A percentile compares a stretch with the other conserved stretches of the same genome.
Conservation (phyloP, 2,888 invertebrate genomes). For the Drosophila setosimentum region DNA sequence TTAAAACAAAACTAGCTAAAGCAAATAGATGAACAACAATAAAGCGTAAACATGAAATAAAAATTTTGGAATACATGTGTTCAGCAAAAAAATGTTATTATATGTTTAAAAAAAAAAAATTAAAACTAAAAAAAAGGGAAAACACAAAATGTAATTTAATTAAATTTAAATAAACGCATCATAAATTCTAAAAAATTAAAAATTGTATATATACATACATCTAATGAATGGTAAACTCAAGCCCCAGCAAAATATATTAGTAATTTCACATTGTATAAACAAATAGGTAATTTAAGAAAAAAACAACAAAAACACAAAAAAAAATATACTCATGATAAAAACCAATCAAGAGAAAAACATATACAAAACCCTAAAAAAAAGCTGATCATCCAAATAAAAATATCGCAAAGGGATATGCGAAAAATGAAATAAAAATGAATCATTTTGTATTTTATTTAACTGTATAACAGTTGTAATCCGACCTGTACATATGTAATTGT, state of each 20-base stretch:
- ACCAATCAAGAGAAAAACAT: slow-evolving; percentile 19
- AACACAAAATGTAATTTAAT: slow-evolving; percentile 67
- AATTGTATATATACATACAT: slow-evolving; percentile 54
- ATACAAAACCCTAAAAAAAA: slow-evolving; percentile 29
- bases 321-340: slow-evolving; percentile 35
- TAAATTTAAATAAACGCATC: slow-evolving; percentile 63
- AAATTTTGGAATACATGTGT: slow-evolving; percentile 75
- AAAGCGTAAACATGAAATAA: slow-evolving; percentile 38
- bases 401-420: slow-evolving; percentile 36
- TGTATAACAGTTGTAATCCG: slow-evolving; percentile 56
- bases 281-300: slow-evolving; percentile 47
- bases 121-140: slow-evolving; percentile 21
- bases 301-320: slow-evolving; percentile 24
- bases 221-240: slow-evolving; percentile 35
- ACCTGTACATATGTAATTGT: slow-evolving; percentile 56
- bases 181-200: slow-evolving; percentile 57
- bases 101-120: slow-evolving; percentile 70
- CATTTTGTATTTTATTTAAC: slow-evolving; percentile 58
- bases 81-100: slow-evolving; percentile 74
- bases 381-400: slow-evolving; percentile 42
- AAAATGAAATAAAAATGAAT: slow-evolving; percentile 34
- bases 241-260: slow-evolving; percentile 33
- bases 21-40: slow-evolving; percentile 41
- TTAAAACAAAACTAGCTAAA: slow-evolving; percentile 28
- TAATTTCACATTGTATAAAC: slow-evolving; percentile 65